Evolutionary conservation across 2,113 vertebrate species (phyloP), one percentile per base, ranked within the genome.

Genomic region (Clinocottus analis): DNA sequence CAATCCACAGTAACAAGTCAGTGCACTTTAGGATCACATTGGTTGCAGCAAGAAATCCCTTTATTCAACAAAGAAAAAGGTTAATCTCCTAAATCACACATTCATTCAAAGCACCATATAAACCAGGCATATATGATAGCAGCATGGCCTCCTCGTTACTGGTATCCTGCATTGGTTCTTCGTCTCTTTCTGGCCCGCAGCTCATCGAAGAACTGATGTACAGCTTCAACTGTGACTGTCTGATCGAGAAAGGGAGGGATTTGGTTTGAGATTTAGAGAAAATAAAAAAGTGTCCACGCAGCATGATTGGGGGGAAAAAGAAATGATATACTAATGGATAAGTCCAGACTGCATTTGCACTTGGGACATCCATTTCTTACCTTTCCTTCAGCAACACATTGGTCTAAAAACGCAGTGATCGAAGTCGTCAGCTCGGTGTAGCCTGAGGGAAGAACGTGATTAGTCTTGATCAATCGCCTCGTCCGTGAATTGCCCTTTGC

Each of bases 361-460:
- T 49, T 0, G 4, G 4, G 35, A 23, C 21, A 16, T 75, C 14
- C 1, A 13, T 77, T 71, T 65, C 86, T 94, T 94, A 99, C 98
- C 95, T 97, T 97, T 90, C 96, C 96, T 93, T 99, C 96, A 72
- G 96, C 94, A 78, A 93, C 96, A 92, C 96, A 97, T 82, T 96
- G 95, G 82, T 95, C 94, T 76, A 98, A 93, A 92, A 99, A 98
- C 59, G 95, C 94, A 3, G 86, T 95, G 79, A 99, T 89, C 39
- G 97, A 96, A 1, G 95, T 93, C 87, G 97, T 97, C 90, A 99
- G 83, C 77, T 98, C 97, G 14, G 97, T 99, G 90, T 96, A 97
- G 80, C 97, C 97, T 99, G 86, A 81, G 43, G 82, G 70, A 64
- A 47, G 43, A 75, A 74, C 56, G 12, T 4, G 35, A 74, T 85